Conservation (phyloP, 1,140 invertebrate species). For the Hyphantria cunea region DNA sequence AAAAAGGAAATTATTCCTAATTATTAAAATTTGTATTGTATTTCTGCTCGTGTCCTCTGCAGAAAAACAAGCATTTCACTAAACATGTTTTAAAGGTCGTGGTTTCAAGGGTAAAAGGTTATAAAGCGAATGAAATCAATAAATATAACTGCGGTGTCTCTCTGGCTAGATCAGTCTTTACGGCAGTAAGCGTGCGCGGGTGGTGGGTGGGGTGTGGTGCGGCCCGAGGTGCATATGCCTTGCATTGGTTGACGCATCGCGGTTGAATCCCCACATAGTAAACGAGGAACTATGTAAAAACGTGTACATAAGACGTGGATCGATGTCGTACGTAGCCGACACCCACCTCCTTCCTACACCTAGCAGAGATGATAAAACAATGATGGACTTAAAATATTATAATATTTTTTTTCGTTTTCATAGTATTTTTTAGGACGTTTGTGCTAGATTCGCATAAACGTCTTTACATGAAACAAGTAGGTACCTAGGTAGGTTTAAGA, state of each 20-base stretch:
- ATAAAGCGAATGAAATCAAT: conserved; percentile 33
- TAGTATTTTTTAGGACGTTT: too few species aligned
- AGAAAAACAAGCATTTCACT: conserved; percentile 20
- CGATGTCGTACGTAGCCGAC: conserved; percentile 65
- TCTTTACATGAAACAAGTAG: too few species aligned
- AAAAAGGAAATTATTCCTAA: too few species aligned
- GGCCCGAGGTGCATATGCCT: conserved; percentile 60
- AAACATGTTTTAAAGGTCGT: conserved; percentile 38
- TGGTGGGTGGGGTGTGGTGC: conserved; percentile 25
- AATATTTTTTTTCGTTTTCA: neutral
- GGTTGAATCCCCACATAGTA: conserved; percentile 73
- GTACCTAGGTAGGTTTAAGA: neutral
- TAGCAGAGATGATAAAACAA: conserved; percentile 26
- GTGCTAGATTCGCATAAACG: neutral
- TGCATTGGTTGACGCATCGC: conserved; percentile 76
- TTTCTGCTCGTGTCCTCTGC: neutral
- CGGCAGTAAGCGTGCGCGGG: conserved; percentile 25
- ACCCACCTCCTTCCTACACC: conserved; percentile 48
- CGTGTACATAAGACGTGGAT: conserved; percentile 73
- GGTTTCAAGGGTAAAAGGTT: conserved; percentile 43
- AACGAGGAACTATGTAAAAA: conserved; percentile 72
- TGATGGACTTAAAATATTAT: conserved; percentile 4
- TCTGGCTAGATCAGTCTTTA: conserved; percentile 31
- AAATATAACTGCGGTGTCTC: conserved; percentile 17
- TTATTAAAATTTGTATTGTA: neutral